Evolutionary conservation across 1,140 invertebrate genomes (phyloP).

Genomic region (Portunus trituberculatus): DNA sequence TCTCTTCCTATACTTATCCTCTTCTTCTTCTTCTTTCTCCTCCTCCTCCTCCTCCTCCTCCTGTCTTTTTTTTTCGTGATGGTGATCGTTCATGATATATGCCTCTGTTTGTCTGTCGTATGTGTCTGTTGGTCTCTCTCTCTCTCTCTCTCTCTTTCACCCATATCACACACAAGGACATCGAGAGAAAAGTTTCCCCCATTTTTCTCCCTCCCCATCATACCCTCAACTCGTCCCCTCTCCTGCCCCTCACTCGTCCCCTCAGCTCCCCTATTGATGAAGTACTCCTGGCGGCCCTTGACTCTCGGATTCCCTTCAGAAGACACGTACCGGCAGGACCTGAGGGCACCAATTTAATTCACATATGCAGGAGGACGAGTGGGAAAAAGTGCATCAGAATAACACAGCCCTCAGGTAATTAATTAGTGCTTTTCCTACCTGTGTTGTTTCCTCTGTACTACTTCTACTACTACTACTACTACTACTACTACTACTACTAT

Average conservation of each 20-base stretch:
- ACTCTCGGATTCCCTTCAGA: background rate
- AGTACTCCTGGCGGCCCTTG: background rate
- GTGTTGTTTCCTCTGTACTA: too few species aligned
- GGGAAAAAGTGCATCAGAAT: too few species aligned
- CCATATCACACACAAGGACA: too few species aligned
- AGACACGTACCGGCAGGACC: background rate
- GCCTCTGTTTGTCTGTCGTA: background rate
- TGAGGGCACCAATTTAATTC: background rate
- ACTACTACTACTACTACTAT: too few species aligned
- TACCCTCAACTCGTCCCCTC: background rate
- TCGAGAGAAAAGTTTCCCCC: background rate
- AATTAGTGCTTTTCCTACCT: too few species aligned
- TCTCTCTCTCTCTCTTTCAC: background rate
- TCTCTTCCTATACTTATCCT: background rate
- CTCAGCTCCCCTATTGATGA: constrained; percentile 13
- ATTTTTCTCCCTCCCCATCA: background rate
- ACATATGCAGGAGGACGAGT: background rate
- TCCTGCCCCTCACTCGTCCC: background rate
- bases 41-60: background rate
- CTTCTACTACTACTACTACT: too few species aligned
- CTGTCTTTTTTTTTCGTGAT: background rate
- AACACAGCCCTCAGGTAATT: too few species aligned
- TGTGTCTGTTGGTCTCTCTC: background rate
- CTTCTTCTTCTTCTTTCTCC: background rate
- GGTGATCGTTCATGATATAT: background rate